phyloP scores from a whole-genome alignment of 2,797 vertebrate genomes.

The Yasuhikotakia modesta region DNA sequence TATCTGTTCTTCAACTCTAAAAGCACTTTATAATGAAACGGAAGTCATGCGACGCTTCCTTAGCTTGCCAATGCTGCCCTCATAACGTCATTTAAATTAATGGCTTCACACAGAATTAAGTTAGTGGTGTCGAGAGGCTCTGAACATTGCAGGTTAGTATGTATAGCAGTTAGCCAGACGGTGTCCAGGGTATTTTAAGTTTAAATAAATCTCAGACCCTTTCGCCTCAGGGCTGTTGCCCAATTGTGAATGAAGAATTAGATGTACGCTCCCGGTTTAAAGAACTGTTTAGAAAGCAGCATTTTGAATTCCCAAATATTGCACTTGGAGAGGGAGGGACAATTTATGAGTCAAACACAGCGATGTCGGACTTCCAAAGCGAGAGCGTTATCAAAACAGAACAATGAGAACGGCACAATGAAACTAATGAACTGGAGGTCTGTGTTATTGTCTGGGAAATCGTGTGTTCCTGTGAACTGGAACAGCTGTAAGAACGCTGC shows the following conservation, averaged over 20 bases:
- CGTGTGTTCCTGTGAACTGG: slow-evolving; percentile 36
- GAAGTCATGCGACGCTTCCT: slow-evolving; percentile 8
- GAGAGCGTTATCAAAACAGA: slow-evolving; percentile 22
- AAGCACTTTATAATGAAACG: slow-evolving; percentile 34
- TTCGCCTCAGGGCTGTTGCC: slow-evolving; percentile 24
- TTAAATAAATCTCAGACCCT: slow-evolving; percentile 46
- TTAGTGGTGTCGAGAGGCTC: slow-evolving; percentile 50
- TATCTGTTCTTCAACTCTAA: slow-evolving; percentile 7
- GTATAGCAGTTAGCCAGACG: slow-evolving; percentile 52
- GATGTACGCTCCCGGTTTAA: neutral
- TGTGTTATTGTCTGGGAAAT: slow-evolving; percentile 42
- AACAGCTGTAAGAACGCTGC: slow-evolving; percentile 37
- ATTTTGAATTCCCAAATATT: neutral
- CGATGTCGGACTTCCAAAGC: neutral
- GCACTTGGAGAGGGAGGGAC: neutral
- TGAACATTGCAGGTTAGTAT: slow-evolving; percentile 49
- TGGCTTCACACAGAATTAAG: slow-evolving; percentile 60
- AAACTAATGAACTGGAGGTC: slow-evolving; percentile 28
- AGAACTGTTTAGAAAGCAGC: neutral
- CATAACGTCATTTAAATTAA: slow-evolving; percentile 62
- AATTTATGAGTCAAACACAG: slow-evolving; percentile 19
- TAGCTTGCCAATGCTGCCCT: slow-evolving; percentile 48
- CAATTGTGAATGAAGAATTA: slow-evolving; percentile 19
- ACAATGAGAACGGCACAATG: slow-evolving; percentile 15
- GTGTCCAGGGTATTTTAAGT: slow-evolving; percentile 49